Conservation (phyloP, 2,113 vertebrate species). For the Anhinga anhinga region DNA sequence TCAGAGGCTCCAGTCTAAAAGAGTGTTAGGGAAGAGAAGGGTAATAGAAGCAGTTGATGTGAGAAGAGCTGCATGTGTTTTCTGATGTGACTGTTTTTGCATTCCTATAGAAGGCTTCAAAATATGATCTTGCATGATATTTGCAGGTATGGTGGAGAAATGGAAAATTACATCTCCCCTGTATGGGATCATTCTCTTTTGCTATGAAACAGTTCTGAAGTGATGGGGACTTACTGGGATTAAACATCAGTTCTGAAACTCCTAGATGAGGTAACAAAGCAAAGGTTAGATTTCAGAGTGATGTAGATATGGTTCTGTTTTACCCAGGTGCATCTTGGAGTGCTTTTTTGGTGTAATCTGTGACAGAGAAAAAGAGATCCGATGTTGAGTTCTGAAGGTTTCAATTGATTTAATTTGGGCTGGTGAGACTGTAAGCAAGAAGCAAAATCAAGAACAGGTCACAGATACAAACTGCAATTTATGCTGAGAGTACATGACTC, state of each 20-base stretch:
- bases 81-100: background rate
- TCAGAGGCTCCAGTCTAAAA: background rate
- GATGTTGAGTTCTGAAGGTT: background rate
- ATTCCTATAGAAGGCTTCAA: background rate
- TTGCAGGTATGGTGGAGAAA: background rate
- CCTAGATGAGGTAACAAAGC: background rate
- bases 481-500: background rate
- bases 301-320: background rate
- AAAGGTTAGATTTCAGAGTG: background rate
- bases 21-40: background rate
- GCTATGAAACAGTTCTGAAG: background rate
- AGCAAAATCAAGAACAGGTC: background rate
- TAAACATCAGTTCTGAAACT: background rate
- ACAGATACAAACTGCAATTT: background rate
- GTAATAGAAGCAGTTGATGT: background rate
- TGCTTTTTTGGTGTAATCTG: background rate
- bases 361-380: background rate
- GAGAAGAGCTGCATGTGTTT: background rate
- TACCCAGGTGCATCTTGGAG: background rate
- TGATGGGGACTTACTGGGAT: no score
- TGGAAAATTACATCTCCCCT: background rate
- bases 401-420: accelerated
- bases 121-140: background rate
- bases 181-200: background rate
- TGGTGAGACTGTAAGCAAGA: background rate